Evolutionary conservation across 2,888 invertebrate genomes (phyloP), one percentile per base, ranked within the genome.

Genomic region (Idaea aversata): DNA sequence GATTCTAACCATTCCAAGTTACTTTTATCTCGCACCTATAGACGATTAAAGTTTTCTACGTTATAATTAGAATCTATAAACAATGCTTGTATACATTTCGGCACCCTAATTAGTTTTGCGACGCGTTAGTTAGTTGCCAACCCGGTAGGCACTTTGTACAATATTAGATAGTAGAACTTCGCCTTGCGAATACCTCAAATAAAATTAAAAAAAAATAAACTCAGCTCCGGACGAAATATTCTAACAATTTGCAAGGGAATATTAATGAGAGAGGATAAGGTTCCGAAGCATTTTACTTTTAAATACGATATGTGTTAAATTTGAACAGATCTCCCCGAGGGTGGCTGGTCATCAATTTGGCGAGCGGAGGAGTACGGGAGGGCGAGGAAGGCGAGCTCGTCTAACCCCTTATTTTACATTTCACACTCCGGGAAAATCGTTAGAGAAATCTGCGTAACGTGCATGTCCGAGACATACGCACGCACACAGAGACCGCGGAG

Each of bases 381-480:
- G 78, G 77, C 76, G 78, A 74, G 79, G 73, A 72, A 81, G 78
- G 77, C 75, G 82, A 85, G 84, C 83, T 83, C 88, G 86, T 86
- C 88, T 93, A 91, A 93, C 92, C 92, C 92, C 91, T 92, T 91
- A 92, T 92, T 93, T 93, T 93, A 92, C 92, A 93, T 93, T 93
- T 93, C 92, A 93, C 92, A 93, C 92, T 93, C 91, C 87, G 91
- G 91, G 92, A 93, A 93, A 93, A 92, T 92, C 92, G 92, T 93
- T 92, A 92, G 91, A 90, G 92, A 93, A 93, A 93, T 93, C 92
- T 92, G 92, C 92, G 90, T 92, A 90, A 83, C 91, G 88, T 90
- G 90, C 88, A 87, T 90, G 92, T 90, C 91, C 90, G 90, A 90
- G 90, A 89, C 88, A 82, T 83, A 86, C 88, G 82, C 90, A 89